A percentile compares a stretch with the other conserved stretches of the same genome.
phyloP scores from a whole-genome alignment of 1,140 invertebrate genomes.

The Habropoda laboriosa region DNA sequence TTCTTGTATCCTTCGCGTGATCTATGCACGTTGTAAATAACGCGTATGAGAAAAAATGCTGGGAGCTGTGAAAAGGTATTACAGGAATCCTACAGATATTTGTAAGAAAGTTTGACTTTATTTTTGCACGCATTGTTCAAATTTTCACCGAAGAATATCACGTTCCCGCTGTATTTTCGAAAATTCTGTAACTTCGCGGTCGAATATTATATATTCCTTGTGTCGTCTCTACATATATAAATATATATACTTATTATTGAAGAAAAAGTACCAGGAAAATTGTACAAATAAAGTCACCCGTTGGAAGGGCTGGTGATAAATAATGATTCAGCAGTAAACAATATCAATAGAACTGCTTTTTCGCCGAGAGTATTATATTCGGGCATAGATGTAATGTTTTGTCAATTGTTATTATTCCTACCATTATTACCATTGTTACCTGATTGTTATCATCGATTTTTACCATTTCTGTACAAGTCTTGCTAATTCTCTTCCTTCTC shows the following conservation, averaged over 20 bases:
- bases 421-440: too few species aligned
- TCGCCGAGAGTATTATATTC: background rate
- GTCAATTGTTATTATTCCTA: too few species aligned
- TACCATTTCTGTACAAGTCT: too few species aligned
- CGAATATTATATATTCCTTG: background rate
- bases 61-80: constrained; percentile 78
- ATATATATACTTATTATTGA: too few species aligned
- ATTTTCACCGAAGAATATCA: background rate
- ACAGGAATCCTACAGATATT: constrained; percentile 42
- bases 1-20: background rate
- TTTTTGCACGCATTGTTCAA: background rate
- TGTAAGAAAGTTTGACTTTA: background rate
- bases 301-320: background rate
- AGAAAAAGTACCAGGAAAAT: background rate
- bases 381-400: background rate
- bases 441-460: too few species aligned
- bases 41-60: background rate
- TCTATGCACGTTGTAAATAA: constrained; percentile 5
- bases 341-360: background rate
- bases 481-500: too few species aligned
- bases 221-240: background rate
- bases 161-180: too few species aligned
- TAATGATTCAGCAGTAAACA: constrained; percentile 6
- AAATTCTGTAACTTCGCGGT: too few species aligned
- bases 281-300: background rate